Conservation (phyloP, 2,113 vertebrate species). For the Nycticryphes semicollaris region DNA sequence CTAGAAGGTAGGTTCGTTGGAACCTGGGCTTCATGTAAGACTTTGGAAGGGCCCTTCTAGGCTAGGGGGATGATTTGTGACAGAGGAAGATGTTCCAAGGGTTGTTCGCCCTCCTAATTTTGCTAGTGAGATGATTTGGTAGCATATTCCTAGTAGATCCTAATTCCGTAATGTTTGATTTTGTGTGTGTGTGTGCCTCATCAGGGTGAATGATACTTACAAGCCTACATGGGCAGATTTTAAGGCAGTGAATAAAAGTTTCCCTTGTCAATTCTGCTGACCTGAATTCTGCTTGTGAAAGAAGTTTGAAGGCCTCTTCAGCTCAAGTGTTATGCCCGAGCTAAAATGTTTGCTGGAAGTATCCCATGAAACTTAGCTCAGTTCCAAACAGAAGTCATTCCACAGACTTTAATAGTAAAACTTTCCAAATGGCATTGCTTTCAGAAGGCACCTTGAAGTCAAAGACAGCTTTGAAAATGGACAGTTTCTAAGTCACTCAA, state of each 20-base stretch:
- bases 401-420: background rate
- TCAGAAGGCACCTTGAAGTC: background rate
- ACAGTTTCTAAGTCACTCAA: background rate
- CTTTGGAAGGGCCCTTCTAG: background rate
- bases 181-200: background rate
- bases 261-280: background rate
- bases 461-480: background rate
- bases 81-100: background rate
- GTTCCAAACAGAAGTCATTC: background rate
- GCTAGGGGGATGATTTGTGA: background rate
- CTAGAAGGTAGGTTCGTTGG: background rate
- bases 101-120: background rate
- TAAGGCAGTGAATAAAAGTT: background rate
- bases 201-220: background rate
- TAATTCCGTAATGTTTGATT: background rate
- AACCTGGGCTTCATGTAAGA: background rate
- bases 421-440: background rate
- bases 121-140: background rate
- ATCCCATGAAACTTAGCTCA: background rate
- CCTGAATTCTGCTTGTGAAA: background rate
- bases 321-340: background rate
- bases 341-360: background rate
- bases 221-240: background rate
- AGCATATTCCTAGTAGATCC: rapidly evolving
- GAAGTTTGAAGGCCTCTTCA: background rate